A percentile compares a stretch with the other conserved stretches of the same genome.
Evolutionary conservation across 2,113 vertebrate species (phyloP).

Genomic region (Python bivittatus): DNA sequence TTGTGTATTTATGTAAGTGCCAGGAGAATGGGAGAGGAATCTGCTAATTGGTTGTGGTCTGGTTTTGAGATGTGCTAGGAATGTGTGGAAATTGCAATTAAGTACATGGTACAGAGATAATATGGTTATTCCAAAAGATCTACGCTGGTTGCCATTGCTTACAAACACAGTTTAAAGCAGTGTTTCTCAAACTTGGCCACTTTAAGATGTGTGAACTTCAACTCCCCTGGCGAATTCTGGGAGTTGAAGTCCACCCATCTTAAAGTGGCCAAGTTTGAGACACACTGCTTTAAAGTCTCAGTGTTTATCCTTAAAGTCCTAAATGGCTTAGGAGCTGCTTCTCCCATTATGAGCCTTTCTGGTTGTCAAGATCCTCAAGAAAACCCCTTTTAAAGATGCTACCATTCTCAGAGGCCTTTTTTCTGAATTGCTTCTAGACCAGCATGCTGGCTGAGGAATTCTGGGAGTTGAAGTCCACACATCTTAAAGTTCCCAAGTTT

Average conservation of each 20-base stretch:
- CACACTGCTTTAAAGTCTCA: no score
- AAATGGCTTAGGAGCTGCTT: no score
- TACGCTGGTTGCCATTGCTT: not conserved
- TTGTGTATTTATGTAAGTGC: not conserved
- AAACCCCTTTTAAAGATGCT: no score
- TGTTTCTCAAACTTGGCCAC: not conserved
- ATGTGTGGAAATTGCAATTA: not conserved
- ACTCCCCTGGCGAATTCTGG: not conserved
- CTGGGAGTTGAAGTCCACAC: not conserved
- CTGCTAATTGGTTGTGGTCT: not conserved
- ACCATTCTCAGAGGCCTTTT: no score
- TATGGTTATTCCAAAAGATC: not conserved
- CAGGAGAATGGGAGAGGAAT: not conserved
- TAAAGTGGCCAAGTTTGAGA: not conserved
- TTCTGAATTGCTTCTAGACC: no score
- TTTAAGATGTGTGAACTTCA: not conserved
- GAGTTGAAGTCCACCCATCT: not conserved
- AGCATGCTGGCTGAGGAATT: not conserved
- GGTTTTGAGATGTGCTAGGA: not conserved
- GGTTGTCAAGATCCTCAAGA: no score
- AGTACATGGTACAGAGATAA: not conserved
- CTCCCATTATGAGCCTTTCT: no score
- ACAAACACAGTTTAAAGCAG: not conserved
- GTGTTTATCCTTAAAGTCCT: no score
- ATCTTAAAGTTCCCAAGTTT: not conserved